Conservation (phyloP, 2,888 invertebrate genomes). For the Epirrhoe tristata region DNA sequence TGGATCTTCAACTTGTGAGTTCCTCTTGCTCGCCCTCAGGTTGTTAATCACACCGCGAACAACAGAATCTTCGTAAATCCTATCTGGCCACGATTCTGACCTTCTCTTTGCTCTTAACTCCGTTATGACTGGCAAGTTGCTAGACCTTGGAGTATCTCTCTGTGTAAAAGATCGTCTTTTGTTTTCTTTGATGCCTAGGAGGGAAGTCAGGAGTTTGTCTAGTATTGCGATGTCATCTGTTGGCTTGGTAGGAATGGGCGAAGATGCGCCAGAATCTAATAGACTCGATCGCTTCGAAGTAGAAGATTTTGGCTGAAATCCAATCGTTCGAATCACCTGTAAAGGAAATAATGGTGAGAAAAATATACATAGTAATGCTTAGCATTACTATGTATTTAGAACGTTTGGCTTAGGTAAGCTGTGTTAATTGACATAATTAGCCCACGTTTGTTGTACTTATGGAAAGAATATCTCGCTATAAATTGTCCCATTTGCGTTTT, state of each 20-base stretch:
- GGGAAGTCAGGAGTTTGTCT: conserved; percentile 87
- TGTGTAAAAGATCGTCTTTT: conserved; percentile 64
- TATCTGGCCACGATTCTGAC: conserved; percentile 78
- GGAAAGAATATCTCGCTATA: not conserved
- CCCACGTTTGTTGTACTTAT: too few species aligned
- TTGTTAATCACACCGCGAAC: conserved; percentile 73
- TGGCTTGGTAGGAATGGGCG: conserved; percentile 61
- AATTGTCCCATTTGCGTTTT: not conserved
- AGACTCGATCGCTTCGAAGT: conserved; percentile 65
- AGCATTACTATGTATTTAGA: too few species aligned
- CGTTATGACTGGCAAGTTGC: conserved; percentile 62
- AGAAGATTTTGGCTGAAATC: conserved; percentile 62
- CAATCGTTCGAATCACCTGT: conserved; percentile 71
- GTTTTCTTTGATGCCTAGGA: conserved; percentile 81
- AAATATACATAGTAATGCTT: not conserved
- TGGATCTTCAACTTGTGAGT: conserved; percentile 68
- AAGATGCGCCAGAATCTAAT: conserved; percentile 62
- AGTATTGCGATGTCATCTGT: conserved; percentile 87
- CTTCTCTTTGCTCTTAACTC: conserved; percentile 57
- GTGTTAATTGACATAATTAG: too few species aligned
- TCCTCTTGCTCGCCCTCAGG: conserved; percentile 65
- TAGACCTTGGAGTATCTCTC: conserved; percentile 68
- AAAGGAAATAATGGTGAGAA: conserved; percentile 27
- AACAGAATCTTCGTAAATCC: conserved; percentile 73
- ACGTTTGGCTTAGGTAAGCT: too few species aligned